Evolutionary conservation across 53 echinoderm and acorn worm species (phyloP).

Genomic region (Zoroaster sp.): DNA sequence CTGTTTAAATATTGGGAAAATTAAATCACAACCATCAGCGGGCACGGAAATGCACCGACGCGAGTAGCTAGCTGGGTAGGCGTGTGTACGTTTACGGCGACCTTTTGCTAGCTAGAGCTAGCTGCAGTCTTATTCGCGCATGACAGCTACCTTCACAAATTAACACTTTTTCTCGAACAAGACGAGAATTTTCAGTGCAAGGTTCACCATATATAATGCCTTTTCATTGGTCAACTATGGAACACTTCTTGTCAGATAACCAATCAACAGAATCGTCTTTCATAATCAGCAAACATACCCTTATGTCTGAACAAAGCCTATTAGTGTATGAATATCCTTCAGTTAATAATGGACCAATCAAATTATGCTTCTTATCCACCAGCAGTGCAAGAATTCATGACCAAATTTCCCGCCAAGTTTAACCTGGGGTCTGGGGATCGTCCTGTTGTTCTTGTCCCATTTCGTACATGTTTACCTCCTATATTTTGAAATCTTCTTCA

Average conservation of each 20-base stretch:
- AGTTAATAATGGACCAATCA: background rate
- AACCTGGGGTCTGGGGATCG: background rate
- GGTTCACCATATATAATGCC: background rate
- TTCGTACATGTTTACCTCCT: background rate
- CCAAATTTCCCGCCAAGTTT: slow-evolving; percentile 61
- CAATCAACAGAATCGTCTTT: background rate
- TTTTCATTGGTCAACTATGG: background rate
- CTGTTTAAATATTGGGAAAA: background rate
- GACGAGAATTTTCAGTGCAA: background rate
- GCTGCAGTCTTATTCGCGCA: background rate
- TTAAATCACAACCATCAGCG: background rate
- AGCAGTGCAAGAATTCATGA: background rate
- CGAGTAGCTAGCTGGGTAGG: background rate
- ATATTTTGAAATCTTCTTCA: background rate
- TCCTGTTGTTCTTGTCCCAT: background rate
- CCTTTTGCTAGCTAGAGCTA: no score
- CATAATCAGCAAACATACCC: background rate
- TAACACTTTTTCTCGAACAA: background rate
- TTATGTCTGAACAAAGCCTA: background rate
- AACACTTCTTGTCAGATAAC: background rate
- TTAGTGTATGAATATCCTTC: background rate
- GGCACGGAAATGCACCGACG: background rate
- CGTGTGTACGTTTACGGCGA: no score
- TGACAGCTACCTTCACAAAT: background rate
- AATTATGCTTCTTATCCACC: background rate